Base-by-base conservation (phyloP, 2,797 vertebrate species). In the Syngnathus rostellatus region DNA sequence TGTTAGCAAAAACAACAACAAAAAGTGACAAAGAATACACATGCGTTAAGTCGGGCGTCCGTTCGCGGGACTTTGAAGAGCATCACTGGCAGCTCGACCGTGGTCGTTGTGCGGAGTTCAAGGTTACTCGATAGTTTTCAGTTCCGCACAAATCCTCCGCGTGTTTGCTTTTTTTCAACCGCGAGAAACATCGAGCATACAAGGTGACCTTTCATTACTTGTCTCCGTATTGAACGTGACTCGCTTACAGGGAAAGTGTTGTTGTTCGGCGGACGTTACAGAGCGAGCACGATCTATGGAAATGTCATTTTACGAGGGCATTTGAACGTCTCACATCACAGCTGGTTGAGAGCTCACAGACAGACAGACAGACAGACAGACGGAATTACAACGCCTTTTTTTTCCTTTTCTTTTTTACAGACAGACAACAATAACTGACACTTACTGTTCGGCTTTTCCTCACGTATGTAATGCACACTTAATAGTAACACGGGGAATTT, bases 41-140 rank as follows among this genome's bases (percentile, higher is more conserved):
- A 70, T 0, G 68, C 66, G 40, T 68, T 41, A 8, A 31, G 53
- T 62, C 75, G 58, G 55, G 55, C 58, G 64, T 70, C 74, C 65
- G 73, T 58, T 69, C 50, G 72, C 65, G 64, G 77, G 71, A 79
- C 81, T 85, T 79, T 84, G 77, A 85, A 80, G 81, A 31, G 83
- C 85, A 85, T 81, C 83, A 60, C 71, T 43, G 76, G 39, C 10
- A 74, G 16, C 45, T 17, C 14, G 57, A 6, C 71, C 16, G 59
- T 73, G 75, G 37, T 25, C 65, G 6, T 53, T 0, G 1, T 71
- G 84, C 0, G 73, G 81, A 83, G 62, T 88, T 88, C 72, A 77
- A 0, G 0, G 17, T 16, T 21, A 2, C 64, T 65, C 51, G 64
- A 39, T 23, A 19, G 0, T 31, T 63, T 37, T 63, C 12, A 3